Evolutionary conservation across 2,888 invertebrate species (phyloP).

Genomic region (Leucophenga maculata): DNA sequence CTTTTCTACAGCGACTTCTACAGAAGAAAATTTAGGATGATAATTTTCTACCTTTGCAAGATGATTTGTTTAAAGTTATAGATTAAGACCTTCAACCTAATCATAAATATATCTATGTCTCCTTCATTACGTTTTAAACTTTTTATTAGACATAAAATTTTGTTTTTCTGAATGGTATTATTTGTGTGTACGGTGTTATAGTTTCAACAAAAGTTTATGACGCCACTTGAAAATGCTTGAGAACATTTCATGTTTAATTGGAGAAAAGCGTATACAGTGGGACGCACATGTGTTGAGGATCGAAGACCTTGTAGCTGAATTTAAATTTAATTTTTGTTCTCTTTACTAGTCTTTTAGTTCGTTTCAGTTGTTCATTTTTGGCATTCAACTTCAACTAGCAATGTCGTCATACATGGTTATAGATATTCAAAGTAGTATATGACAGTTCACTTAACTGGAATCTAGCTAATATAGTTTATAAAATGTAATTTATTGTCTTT

Average conservation of each 20-base stretch:
- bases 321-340: constrained; percentile 18
- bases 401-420: constrained; percentile 8
- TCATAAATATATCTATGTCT: background rate
- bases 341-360: background rate
- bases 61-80: too few relatives aligned
- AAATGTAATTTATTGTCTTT: too few relatives aligned
- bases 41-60: too few relatives aligned
- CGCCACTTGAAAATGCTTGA: background rate
- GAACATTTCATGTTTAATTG: background rate
- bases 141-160: background rate
- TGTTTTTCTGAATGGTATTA: too few relatives aligned
- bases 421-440: too few relatives aligned
- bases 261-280: background rate
- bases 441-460: too few relatives aligned
- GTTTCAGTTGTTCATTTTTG: too few relatives aligned
- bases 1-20: too few relatives aligned
- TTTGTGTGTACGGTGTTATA: background rate
- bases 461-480: too few relatives aligned
- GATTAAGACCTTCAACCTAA: background rate
- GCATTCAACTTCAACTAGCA: background rate
- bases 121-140: background rate
- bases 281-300: background rate
- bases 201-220: background rate
- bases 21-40: too few relatives aligned
- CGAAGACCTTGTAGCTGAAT: constrained; percentile 22